These are phyloP conservation scores for Drymonia ruficornis DNA, from an alignment of 2,888 invertebrate genomes.

Conservation along the genomic window DNA sequence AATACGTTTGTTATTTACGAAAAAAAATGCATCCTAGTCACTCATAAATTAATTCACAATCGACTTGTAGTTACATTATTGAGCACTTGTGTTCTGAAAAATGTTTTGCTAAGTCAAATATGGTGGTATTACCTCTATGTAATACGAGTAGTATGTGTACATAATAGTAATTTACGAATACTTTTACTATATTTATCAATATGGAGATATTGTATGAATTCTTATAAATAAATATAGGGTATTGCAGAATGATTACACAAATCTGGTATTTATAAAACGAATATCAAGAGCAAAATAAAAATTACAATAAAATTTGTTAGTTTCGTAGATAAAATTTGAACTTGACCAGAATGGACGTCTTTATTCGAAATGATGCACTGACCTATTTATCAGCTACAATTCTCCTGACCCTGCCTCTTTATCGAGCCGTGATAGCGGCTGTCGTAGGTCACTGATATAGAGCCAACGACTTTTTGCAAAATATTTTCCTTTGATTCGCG, in stretches of 20 bases:
- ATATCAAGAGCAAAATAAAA: too few relatives aligned
- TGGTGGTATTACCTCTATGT: too few relatives aligned
- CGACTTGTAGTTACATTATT: too few relatives aligned
- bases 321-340: conserved; percentile 55
- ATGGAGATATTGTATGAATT: too few relatives aligned
- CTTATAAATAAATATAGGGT: too few relatives aligned
- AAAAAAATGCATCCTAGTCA: too few relatives aligned
- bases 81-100: too few relatives aligned
- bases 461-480: conserved; percentile 78
- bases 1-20: conserved; percentile 24
- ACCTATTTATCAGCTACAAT: conserved; percentile 71
- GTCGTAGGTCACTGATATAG: conserved; percentile 67
- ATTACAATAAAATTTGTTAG: neutral
- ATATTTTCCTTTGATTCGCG: conserved; percentile 62
- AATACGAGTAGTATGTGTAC: too few relatives aligned
- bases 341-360: conserved; percentile 71
- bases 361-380: conserved; percentile 65
- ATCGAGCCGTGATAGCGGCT: conserved; percentile 62
- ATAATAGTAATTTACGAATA: too few relatives aligned
- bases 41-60: too few relatives aligned
- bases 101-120: too few relatives aligned
- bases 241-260: conserved; percentile 4
- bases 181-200: too few relatives aligned
- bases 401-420: conserved; percentile 67
- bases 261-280: neutral